Conservation (phyloP, 2,888 invertebrate genomes). For the Terebella lapidaria region DNA sequence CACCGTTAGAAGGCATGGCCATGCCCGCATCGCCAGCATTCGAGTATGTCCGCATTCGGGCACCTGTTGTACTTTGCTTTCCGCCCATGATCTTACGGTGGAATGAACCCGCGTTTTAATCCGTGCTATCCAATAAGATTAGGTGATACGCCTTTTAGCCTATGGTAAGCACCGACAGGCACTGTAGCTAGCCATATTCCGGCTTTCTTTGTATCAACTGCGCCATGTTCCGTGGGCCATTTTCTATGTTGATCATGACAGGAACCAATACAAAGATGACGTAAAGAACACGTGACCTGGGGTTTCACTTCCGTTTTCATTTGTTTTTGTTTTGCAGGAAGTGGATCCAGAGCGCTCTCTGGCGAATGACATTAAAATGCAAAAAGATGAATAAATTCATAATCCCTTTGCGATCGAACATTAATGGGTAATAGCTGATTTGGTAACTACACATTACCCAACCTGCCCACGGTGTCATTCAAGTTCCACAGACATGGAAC, state of each 20-base stretch:
- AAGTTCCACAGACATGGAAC: no score
- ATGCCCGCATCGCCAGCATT: neutral
- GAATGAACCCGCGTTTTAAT: neutral
- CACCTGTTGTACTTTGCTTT: neutral
- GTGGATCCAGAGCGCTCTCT: no score
- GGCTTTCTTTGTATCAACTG: neutral
- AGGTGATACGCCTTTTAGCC: no score
- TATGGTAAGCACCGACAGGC: neutral
- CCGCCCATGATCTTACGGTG: neutral
- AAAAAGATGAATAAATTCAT: no score
- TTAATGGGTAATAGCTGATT: no score
- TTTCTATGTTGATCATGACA: slow-evolving; percentile 3
- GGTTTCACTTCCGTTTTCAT: neutral
- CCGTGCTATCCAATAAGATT: no score
- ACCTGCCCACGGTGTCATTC: no score
- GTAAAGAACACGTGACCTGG: slow-evolving; percentile 3
- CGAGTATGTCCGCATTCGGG: neutral
- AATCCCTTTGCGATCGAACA: no score
- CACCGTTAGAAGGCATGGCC: neutral
- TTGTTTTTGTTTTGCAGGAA: neutral
- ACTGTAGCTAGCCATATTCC: neutral
- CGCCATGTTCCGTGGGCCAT: neutral
- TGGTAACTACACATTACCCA: no score
- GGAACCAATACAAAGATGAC: slow-evolving; percentile 1
- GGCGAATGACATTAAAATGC: no score